Evolutionary conservation across 2,888 invertebrate genomes (phyloP).

Genomic region (Cephalotes varians): DNA sequence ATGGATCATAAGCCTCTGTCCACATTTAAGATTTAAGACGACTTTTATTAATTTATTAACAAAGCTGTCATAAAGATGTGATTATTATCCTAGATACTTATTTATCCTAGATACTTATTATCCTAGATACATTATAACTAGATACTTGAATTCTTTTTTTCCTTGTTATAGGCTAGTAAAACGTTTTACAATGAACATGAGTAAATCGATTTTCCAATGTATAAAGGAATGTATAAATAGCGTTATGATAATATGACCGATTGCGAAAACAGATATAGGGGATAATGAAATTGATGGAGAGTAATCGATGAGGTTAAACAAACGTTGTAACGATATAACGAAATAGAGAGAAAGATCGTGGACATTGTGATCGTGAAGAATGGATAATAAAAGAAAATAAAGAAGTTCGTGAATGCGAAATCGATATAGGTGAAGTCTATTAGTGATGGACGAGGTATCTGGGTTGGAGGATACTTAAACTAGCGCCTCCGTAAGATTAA

Average conservation of each 20-base stretch:
- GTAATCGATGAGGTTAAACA: background rate
- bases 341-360: conserved; percentile 1
- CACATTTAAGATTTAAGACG: conserved; percentile 18
- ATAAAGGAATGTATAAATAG: conserved; percentile 28
- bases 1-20: conserved; percentile 59
- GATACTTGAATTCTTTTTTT: conserved; percentile 8
- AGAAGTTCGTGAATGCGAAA: conserved; percentile 39
- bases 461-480: conserved; percentile 10
- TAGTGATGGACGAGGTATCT: conserved; percentile 22
- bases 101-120: too few species aligned
- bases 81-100: too few species aligned
- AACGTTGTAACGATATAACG: conserved; percentile 22
- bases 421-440: conserved; percentile 37
- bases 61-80: conserved; percentile 23
- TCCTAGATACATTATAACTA: too few species aligned
- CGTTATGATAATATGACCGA: background rate
- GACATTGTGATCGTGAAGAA: background rate
- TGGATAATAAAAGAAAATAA: conserved; percentile 13
- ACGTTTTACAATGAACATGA: background rate
- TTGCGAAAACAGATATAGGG: background rate
- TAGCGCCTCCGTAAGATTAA: conserved; percentile 4
- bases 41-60: conserved; percentile 47
- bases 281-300: background rate
- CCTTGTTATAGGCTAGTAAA: background rate
- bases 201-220: background rate